A percentile compares a stretch with the other conserved stretches of the same genome.
Evolutionary conservation across 2,888 invertebrate genomes (phyloP).

Genomic region (Ornithoptera alexandrae): DNA sequence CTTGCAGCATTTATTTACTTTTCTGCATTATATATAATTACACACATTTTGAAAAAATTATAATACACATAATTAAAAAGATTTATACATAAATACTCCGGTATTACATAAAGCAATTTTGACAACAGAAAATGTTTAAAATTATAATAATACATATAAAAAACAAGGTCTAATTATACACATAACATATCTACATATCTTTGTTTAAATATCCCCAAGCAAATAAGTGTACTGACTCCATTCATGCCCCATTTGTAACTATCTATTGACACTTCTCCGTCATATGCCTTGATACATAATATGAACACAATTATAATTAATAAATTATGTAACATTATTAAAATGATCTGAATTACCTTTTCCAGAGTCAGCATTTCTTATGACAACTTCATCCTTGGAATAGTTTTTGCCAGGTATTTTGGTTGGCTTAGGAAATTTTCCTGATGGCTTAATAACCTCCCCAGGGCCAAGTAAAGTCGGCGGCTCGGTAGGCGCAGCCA

Average conservation of each 20-base stretch:
- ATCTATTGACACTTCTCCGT: slow-evolving; percentile 6
- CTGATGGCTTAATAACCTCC: slow-evolving; percentile 92
- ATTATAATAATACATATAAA: background rate
- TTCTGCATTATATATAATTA: slow-evolving; percentile 2
- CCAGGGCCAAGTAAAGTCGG: slow-evolving; percentile 86
- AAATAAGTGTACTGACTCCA: slow-evolving; percentile 50
- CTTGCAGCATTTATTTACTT: slow-evolving; percentile 10
- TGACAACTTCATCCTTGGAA: slow-evolving; percentile 96
- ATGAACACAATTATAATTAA: slow-evolving; percentile 10
- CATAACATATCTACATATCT: slow-evolving; percentile 40
- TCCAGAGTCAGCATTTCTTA: slow-evolving; percentile 96
- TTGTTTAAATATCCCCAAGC: slow-evolving; percentile 45
- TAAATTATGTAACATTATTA: slow-evolving; percentile 11
- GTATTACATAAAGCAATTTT: background rate
- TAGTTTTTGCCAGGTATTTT: slow-evolving; percentile 95
- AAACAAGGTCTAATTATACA: slow-evolving; percentile 16
- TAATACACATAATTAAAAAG: background rate
- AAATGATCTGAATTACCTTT: slow-evolving; percentile 84
- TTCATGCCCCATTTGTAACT: slow-evolving; percentile 49
- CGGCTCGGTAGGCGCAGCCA: slow-evolving; percentile 77
- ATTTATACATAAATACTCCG: background rate
- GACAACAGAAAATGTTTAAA: slow-evolving; percentile 3
- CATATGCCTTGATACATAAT: slow-evolving; percentile 15
- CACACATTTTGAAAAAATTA: slow-evolving; percentile 7
- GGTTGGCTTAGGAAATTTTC: slow-evolving; percentile 92